Conservation (phyloP, 2,113 vertebrate species). For the Varanus salvator region DNA sequence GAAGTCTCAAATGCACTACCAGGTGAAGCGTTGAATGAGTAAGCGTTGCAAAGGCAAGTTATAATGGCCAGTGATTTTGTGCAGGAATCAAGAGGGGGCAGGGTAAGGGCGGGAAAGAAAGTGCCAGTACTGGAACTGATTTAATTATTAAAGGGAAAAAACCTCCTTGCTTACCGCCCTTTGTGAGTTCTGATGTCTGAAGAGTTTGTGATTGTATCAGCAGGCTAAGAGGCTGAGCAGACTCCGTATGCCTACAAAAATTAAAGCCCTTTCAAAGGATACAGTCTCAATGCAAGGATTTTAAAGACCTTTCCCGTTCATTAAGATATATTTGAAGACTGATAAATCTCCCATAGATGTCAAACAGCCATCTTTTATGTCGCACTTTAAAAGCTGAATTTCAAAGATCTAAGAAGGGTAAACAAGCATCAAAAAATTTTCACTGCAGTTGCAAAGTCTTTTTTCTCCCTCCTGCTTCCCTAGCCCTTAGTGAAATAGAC, state of each 20-base stretch:
- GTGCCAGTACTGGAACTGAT: slow-evolving; percentile 41
- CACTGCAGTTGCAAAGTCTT: slow-evolving; percentile 34
- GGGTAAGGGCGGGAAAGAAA: background rate
- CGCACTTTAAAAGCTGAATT: slow-evolving; percentile 72
- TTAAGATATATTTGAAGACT: slow-evolving; percentile 71
- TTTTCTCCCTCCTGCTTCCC: slow-evolving; percentile 13
- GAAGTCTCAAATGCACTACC: slow-evolving; percentile 66
- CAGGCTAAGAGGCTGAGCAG: slow-evolving; percentile 33
- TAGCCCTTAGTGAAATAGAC: slow-evolving; percentile 44
- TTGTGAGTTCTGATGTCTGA: slow-evolving; percentile 31
- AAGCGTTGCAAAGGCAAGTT: slow-evolving; percentile 42
- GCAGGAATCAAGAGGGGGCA: background rate
- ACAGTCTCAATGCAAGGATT: slow-evolving; percentile 40
- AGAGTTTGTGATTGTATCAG: slow-evolving; percentile 41
- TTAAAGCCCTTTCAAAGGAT: slow-evolving; percentile 59
- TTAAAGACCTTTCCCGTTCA: slow-evolving; percentile 60
- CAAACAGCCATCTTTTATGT: slow-evolving; percentile 64
- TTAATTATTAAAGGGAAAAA: slow-evolving; percentile 27
- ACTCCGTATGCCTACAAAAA: slow-evolving; percentile 43
- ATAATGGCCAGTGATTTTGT: slow-evolving; percentile 62
- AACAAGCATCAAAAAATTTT: slow-evolving; percentile 50
- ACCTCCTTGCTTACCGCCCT: background rate
- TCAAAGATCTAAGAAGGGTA: slow-evolving; percentile 64
- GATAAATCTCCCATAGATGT: slow-evolving; percentile 68
- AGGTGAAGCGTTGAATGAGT: slow-evolving; percentile 58